Conservation (phyloP, 2,113 vertebrate genomes). For the Eulemur rufifrons region DNA sequence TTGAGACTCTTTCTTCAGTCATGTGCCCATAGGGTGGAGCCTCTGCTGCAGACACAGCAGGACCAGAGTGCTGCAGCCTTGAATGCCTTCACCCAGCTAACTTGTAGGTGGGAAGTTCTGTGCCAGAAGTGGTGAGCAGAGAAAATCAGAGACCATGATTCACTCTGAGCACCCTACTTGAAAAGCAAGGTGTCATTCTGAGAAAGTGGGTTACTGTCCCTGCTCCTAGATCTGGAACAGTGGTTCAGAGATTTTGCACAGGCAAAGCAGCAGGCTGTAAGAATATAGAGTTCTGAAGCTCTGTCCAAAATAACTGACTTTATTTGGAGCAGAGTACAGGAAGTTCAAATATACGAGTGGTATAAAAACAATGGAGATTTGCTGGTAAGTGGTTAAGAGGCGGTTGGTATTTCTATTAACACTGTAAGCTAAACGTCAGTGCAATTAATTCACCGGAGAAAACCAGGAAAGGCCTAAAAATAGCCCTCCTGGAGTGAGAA, state of each 20-base stretch:
- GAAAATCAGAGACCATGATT: neutral
- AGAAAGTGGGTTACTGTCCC: neutral
- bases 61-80: neutral
- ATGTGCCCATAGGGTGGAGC: neutral
- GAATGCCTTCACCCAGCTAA: neutral
- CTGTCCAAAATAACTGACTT: neutral
- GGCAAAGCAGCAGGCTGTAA: neutral
- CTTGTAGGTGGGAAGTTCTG: fast-evolving
- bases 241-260: neutral
- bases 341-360: neutral
- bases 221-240: neutral
- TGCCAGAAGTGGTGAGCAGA: neutral
- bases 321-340: neutral
- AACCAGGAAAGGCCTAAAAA: neutral
- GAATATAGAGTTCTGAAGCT: neutral
- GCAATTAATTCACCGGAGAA: neutral
- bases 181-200: neutral
- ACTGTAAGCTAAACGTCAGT: neutral
- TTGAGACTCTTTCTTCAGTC: fast-evolving
- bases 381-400: neutral
- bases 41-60: neutral
- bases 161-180: neutral
- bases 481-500: neutral
- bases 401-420: neutral
- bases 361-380: neutral